Evolutionary conservation across 2,888 invertebrate species (phyloP).

Genomic region (Diarsia brunnea): DNA sequence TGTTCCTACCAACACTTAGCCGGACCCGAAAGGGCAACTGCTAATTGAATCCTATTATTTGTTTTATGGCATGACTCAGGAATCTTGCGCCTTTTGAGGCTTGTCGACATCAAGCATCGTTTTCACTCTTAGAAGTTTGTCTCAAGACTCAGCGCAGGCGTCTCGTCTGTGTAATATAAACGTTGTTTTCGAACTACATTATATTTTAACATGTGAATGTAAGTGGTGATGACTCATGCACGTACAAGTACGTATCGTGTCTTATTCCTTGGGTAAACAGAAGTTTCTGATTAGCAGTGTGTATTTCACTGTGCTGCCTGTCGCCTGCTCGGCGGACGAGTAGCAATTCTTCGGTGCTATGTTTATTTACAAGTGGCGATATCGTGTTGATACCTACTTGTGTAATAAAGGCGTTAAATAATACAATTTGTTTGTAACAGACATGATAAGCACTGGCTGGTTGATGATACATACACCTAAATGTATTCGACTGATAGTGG

Average conservation of each 20-base stretch:
- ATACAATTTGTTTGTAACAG: slow-evolving; percentile 69
- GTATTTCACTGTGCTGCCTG: slow-evolving; percentile 58
- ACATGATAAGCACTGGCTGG: slow-evolving; percentile 68
- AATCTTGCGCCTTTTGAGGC: slow-evolving; percentile 64
- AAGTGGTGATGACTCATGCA: slow-evolving; percentile 74
- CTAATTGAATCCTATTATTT: slow-evolving; percentile 82
- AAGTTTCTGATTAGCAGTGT: slow-evolving; percentile 70
- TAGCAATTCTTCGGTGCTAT: slow-evolving; percentile 45
- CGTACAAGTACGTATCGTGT: slow-evolving; percentile 62
- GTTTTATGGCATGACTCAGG: slow-evolving; percentile 76
- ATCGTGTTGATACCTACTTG: slow-evolving; percentile 54
- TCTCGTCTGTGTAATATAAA: slow-evolving; percentile 56
- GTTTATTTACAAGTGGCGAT: slow-evolving; percentile 62
- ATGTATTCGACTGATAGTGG: slow-evolving; percentile 66
- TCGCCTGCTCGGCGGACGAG: slow-evolving; percentile 54
- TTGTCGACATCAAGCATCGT: slow-evolving; percentile 48
- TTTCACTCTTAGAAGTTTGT: slow-evolving; percentile 49
- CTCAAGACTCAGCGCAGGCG: slow-evolving; percentile 14
- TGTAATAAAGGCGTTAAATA: slow-evolving; percentile 67
- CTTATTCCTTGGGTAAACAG: slow-evolving; percentile 71
- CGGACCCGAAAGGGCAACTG: slow-evolving; percentile 76
- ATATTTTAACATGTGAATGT: slow-evolving; percentile 72
- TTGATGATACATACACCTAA: slow-evolving; percentile 53
- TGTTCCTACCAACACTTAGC: slow-evolving; percentile 80
- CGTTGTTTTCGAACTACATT: slow-evolving; percentile 67